Conservation (phyloP, 2,797 vertebrate genomes). For the Thalassophryne amazonica region DNA sequence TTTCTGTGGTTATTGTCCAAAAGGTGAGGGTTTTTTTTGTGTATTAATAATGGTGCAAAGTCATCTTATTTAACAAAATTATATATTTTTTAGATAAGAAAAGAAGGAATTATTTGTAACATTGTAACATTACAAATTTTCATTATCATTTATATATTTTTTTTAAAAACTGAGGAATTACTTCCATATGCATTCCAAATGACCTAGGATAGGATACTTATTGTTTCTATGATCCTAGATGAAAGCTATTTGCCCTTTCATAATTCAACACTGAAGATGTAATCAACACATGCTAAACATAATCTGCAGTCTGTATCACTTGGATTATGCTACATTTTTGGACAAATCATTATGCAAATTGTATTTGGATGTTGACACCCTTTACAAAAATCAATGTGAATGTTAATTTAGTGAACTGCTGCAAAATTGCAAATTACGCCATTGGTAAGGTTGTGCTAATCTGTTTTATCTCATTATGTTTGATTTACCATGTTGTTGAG, state of each 20-base stretch:
- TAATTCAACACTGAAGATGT: conserved; percentile 8
- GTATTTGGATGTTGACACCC: conserved; percentile 8
- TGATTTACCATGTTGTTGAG: conserved; percentile 15
- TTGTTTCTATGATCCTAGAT: neutral
- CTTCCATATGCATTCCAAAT: neutral
- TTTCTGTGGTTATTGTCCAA: too few species aligned
- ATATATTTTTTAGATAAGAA: too few species aligned
- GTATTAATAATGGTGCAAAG: too few species aligned
- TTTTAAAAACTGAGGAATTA: neutral
- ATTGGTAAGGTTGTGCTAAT: conserved; percentile 4
- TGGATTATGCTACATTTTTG: conserved; percentile 1
- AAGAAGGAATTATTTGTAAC: too few species aligned
- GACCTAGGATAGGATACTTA: neutral
- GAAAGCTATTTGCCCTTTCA: conserved; percentile 4
- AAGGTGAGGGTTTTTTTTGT: too few species aligned
- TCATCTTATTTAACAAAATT: too few species aligned
- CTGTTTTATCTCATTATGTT: conserved; percentile 10
- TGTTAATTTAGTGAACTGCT: conserved; percentile 19
- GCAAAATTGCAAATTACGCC: conserved; percentile 12
- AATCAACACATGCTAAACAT: conserved; percentile 30
- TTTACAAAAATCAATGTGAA: conserved; percentile 13
- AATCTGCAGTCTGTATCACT: conserved; percentile 19
- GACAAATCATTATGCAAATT: conserved; percentile 11
- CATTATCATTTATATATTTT: neutral
- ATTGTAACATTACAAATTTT: too few species aligned